Conservation (phyloP, 2,888 invertebrate genomes). For the Noctua fimbriata region DNA sequence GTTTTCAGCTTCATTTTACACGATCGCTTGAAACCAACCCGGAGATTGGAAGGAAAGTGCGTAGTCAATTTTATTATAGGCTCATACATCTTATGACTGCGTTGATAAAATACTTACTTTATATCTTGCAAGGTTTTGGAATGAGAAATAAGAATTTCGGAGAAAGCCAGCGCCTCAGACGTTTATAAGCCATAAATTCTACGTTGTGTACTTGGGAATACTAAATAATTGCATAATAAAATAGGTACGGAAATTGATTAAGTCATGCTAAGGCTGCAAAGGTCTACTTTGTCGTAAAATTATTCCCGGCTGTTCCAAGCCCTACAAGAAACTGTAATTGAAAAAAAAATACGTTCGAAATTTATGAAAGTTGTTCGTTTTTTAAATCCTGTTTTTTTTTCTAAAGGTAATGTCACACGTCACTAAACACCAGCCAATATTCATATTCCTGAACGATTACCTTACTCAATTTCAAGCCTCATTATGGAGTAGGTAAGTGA, state of each 20-base stretch:
- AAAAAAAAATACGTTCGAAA: neutral
- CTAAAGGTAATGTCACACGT: slow-evolving; percentile 30
- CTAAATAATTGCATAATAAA: slow-evolving; percentile 42
- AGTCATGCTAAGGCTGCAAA: neutral
- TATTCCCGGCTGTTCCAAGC: neutral
- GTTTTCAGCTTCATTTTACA: slow-evolving; percentile 30
- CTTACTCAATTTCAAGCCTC: slow-evolving; percentile 58
- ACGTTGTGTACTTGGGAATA: slow-evolving; percentile 30
- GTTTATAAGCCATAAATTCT: slow-evolving; percentile 43
- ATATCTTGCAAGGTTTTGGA: slow-evolving; percentile 36
- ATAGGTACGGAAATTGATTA: slow-evolving; percentile 32
- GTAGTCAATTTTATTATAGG: slow-evolving; percentile 53
- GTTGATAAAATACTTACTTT: slow-evolving; percentile 58
- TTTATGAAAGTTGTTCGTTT: neutral
- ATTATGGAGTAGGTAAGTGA: slow-evolving; percentile 52
- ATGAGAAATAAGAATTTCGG: slow-evolving; percentile 37
- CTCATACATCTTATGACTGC: slow-evolving; percentile 44
- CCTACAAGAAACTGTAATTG: neutral
- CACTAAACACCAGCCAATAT: slow-evolving; percentile 42
- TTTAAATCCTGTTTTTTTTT: neutral
- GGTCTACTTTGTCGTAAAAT: slow-evolving; percentile 1
- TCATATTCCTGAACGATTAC: slow-evolving; percentile 36
- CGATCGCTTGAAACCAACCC: slow-evolving; percentile 25
- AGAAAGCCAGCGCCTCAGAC: slow-evolving; percentile 8
- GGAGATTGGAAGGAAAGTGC: slow-evolving; percentile 46